Base-by-base conservation (phyloP, 1,140 invertebrate species). In the Pseudoatta argentina region DNA sequence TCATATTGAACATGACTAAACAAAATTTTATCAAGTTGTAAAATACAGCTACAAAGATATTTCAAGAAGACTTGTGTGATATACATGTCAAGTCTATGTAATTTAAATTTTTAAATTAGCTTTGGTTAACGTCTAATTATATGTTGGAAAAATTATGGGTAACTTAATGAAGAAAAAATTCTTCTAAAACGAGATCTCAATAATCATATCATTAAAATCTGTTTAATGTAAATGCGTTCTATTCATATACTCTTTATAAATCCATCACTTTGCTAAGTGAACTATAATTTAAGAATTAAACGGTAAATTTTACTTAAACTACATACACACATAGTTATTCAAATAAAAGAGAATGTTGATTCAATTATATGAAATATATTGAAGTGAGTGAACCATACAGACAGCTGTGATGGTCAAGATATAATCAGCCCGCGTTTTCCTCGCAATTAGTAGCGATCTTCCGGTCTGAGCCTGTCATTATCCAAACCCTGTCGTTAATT, bases 371-470 rank as follows among this genome's bases (percentile, higher is more conserved):
- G 53, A 27, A 63, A 39, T 21, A 81, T 39, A 69, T 55, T 5
- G 21, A 59, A 12, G 34, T 27, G 78, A 59, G 30, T 16, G 14
- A 73, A 24, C 6, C 24, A 14, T 44, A 51, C 4, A 21, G 12
- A 82, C 39, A 59, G 51, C 48, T 67, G 63, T 51, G 27, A 79
- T 66, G 48, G 30, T 73, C 27, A 39, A 83, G 86, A 77, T 78
- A 61, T 27, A 55, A 53, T 27, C 59, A 27, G 71, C 2, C 24
- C 5, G 39, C 77, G 78, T 87, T 88, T 88, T 87, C 86, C 57
- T 87, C 72, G 86, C 87, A 83, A 87, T 88, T 88, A 87, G 57
- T 66, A 34, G 34, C 83, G 64, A 88, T 88, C 85, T 76, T 82
- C 48, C 76, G 48, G 14, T 8, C 57, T 2, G 57, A 44, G 77